Conservation (phyloP, 2,888 invertebrate species). For the Limnephilus rhombicus region DNA sequence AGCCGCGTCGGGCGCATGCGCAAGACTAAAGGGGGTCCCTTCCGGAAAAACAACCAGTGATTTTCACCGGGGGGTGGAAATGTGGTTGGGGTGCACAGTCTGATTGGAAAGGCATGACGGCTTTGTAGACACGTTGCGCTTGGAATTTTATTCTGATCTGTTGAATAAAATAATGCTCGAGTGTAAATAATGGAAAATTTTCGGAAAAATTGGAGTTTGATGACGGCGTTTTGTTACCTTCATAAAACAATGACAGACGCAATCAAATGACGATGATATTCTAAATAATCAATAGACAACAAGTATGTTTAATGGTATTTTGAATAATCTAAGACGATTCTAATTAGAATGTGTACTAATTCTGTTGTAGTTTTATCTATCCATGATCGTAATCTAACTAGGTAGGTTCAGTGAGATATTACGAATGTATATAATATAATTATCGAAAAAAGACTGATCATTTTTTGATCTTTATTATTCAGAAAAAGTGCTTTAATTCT, state of each 20-base stretch:
- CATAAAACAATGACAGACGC: not conserved
- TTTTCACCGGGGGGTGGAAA: not conserved
- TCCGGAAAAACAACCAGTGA: conserved; percentile 30
- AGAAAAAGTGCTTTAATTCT: too few species aligned
- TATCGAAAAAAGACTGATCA: too few species aligned
- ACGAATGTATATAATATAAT: too few species aligned
- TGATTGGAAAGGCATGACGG: conserved; percentile 14
- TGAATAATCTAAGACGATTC: not conserved
- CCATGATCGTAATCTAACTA: too few species aligned
- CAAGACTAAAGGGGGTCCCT: not conserved
- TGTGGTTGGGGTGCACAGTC: not conserved
- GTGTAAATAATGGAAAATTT: not conserved
- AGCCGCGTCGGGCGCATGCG: not conserved
- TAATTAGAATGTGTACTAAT: not conserved
- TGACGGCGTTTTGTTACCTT: not conserved
- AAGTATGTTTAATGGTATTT: not conserved
- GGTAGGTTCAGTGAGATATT: too few species aligned
- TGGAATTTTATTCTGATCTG: not conserved
- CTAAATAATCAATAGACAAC: not conserved
- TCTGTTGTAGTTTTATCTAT: too few species aligned
- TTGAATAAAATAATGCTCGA: not conserved
- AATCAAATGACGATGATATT: too few species aligned
- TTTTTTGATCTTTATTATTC: too few species aligned
- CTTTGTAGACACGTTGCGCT: not conserved
- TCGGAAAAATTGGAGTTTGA: not conserved